A percentile compares a stretch with the other conserved stretches of the same genome.
Evolutionary conservation across 2,888 invertebrate species (phyloP).

Genomic region (Allophyes oxyacanthae): DNA sequence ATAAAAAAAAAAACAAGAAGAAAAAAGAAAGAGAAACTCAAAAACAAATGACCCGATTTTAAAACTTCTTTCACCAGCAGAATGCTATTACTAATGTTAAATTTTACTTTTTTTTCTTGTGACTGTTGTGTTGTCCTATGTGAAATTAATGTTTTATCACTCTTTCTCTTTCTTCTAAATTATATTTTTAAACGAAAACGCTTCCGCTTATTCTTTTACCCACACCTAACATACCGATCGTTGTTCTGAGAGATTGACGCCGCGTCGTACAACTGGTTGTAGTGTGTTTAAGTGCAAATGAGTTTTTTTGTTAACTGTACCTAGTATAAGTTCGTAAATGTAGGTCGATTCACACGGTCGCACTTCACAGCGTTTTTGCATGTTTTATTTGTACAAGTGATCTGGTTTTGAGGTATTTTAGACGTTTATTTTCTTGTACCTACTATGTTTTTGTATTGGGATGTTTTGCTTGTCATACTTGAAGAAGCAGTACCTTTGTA

Average conservation of each 20-base stretch:
- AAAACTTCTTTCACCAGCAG: no score
- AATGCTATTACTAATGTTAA: no score
- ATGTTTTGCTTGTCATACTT: no score
- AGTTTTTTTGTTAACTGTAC: slow-evolving; percentile 74
- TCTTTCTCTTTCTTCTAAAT: no score
- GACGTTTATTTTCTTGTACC: slow-evolving; percentile 9
- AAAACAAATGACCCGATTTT: no score
- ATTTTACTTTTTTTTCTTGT: no score
- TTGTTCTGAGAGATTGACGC: slow-evolving; percentile 79
- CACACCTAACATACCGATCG: slow-evolving; percentile 69
- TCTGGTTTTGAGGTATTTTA: slow-evolving; percentile 23
- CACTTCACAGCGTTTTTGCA: slow-evolving; percentile 35
- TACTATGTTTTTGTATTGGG: slow-evolving; percentile 3
- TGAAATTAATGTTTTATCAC: no score
- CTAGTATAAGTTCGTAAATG: slow-evolving; percentile 48
- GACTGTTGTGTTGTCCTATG: no score
- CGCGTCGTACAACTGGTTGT: slow-evolving; percentile 70
- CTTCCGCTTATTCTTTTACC: slow-evolving; percentile 49
- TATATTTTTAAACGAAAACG: slow-evolving; percentile 17
- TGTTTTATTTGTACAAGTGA: slow-evolving; percentile 44
- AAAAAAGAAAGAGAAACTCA: no score
- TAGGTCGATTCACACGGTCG: slow-evolving; percentile 49
- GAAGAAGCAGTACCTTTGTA: no score
- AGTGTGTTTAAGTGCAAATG: slow-evolving; percentile 80
- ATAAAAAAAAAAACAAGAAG: no score